Base-by-base conservation (phyloP, 2,113 vertebrate species). In the Gallinago jamesoni region DNA sequence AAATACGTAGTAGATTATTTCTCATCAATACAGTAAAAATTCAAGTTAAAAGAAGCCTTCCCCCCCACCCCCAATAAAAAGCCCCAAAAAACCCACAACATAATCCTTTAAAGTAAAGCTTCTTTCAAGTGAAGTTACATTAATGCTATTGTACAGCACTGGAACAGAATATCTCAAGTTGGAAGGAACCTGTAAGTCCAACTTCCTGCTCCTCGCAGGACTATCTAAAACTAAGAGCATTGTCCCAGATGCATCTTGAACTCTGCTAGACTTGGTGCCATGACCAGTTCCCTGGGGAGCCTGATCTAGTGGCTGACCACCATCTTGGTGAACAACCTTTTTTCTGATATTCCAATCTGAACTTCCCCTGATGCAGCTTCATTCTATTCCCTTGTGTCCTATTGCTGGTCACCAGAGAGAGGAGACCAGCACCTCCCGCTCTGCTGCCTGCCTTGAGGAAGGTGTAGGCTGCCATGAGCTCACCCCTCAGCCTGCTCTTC, bases 1-100 rank as follows among this genome's bases (percentile, higher is more conserved):
- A 57, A 72, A 19, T 48, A 31, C 4, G 2, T 39, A 57, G 21
- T 20, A 73, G 22, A 21, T 60, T 87, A 30, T 76, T 93, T 90
- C 39, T 92, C 28, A 66, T 35, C 8, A 18, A 33, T 83, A 31
- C 50, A 59, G 41, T 68, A 56, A 67, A 75, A 25, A 4, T 66
- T 4, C 10, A 47, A 53, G 12, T 37, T 76, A 72, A 80, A 80
- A 73, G 31, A 43, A 66, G 20, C 3, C 2, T 2, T 1, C 1
- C 3, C 18, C 3, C 0, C 2, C 20, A 39, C 39, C 39, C 39
- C 39, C 6, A 10, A 14, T 18, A 55, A 64, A 63, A 48, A 37
- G 28, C 30, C 27, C 27, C 6, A 30, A 13, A 41, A 18, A 67
- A 4, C 0, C 18, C 14, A 33, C n/a, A 87, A 35, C 27, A 4